These are phyloP conservation scores for Saguinus imperator DNA, from an alignment of 2,113 vertebrate species.

Conservation along the genomic window DNA sequence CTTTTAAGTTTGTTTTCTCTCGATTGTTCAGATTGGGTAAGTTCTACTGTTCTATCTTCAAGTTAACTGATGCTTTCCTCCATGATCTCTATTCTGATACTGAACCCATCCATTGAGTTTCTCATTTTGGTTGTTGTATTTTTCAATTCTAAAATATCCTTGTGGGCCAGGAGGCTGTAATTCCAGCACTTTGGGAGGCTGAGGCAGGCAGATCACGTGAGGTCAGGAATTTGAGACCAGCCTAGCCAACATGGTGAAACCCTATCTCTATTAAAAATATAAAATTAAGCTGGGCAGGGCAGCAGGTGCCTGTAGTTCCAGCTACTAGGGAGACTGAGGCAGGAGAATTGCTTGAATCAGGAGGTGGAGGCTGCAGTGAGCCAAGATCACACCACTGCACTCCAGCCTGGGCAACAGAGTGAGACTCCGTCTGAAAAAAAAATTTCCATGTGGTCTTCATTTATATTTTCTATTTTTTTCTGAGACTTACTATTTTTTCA, in stretches of 20 bases:
- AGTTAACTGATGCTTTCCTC: background rate
- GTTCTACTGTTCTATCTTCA: background rate
- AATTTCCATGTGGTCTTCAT: background rate
- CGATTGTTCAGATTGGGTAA: background rate
- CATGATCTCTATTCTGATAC: background rate
- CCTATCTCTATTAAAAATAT: background rate
- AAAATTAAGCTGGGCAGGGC: background rate
- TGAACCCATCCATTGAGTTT: background rate
- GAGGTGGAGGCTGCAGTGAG: background rate
- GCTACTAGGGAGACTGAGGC: background rate
- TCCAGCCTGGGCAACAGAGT: background rate
- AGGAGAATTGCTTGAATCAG: background rate
- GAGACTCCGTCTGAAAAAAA: background rate
- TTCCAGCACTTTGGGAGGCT: background rate
- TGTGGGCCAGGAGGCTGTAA: background rate
- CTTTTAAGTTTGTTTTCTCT: background rate
- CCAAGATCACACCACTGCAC: background rate
- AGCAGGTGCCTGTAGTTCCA: background rate
- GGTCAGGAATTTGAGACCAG: background rate
- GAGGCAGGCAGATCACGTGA: background rate
- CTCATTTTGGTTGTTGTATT: background rate
- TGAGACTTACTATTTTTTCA: background rate
- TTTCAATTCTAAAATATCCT: conserved; percentile 11
- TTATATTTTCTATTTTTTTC: background rate
- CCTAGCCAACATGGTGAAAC: background rate